These are phyloP conservation scores for Otus scops DNA, from an alignment of 2,797 vertebrate genomes.

Conservation along the genomic window DNA sequence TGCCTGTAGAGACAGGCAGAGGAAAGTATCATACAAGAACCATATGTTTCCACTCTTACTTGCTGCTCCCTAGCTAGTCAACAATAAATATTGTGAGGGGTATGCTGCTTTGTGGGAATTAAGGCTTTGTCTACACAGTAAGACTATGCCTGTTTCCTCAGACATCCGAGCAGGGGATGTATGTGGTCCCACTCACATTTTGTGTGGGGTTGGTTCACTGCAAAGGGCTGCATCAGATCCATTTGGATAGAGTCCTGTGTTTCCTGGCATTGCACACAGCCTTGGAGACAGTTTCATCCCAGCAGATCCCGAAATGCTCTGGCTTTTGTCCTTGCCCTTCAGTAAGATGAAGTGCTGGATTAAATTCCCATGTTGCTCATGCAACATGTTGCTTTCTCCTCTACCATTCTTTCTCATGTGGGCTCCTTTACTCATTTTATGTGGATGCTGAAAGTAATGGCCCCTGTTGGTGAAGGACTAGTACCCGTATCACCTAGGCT, in stretches of 20 bases:
- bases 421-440: not conserved
- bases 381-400: not conserved
- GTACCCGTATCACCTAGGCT: not conserved
- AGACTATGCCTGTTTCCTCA: not conserved
- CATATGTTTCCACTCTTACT: not conserved
- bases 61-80: not conserved
- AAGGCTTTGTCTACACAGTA: not conserved
- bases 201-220: not conserved
- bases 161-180: not conserved
- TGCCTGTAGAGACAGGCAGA: not conserved
- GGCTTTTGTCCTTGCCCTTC: not conserved
- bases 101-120: not conserved
- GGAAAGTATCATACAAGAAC: not conserved
- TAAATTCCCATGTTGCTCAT: not conserved
- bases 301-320: not conserved
- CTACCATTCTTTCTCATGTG: not conserved
- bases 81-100: not conserved
- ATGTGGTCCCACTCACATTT: not conserved
- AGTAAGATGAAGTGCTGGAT: not conserved
- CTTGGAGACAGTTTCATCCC: not conserved
- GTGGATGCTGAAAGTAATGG: not conserved
- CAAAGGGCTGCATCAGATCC: not conserved
- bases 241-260: not conserved
- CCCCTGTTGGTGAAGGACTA: not conserved
- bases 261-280: not conserved